Conservation (phyloP, 2,888 invertebrate species). For the Lycia hirtaria region DNA sequence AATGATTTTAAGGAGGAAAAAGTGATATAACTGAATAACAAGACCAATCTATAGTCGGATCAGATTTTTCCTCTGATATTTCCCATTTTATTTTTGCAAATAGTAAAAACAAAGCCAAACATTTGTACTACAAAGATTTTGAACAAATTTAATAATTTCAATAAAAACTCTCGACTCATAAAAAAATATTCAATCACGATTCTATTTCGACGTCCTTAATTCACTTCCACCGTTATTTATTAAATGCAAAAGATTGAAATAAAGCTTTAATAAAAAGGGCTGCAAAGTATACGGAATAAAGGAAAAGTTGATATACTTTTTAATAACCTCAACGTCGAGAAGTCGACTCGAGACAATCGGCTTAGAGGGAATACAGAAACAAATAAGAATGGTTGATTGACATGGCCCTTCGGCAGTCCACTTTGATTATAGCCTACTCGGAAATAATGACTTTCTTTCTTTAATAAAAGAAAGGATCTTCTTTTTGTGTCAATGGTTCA, state of each 20-base stretch:
- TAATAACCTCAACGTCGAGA: constrained; percentile 36
- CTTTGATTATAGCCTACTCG: constrained; percentile 37
- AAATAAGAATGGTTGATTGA: constrained; percentile 38
- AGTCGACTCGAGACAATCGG: constrained; percentile 34
- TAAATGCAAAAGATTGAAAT: constrained; percentile 21
- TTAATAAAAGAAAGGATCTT: constrained; percentile 36
- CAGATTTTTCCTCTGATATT: too few relatives aligned
- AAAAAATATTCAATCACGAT: neutral
- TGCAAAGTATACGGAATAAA: constrained; percentile 18
- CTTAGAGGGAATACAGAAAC: constrained; percentile 38
- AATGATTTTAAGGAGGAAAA: too few relatives aligned
- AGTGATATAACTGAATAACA: too few relatives aligned
- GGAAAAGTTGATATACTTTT: constrained; percentile 33
- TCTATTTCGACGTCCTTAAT: constrained; percentile 1
- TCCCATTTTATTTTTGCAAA: too few relatives aligned
- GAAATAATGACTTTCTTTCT: constrained; percentile 41
- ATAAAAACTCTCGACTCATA: neutral
- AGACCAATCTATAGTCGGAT: too few relatives aligned
- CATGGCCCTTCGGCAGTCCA: constrained; percentile 29
- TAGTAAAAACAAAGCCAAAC: too few relatives aligned
- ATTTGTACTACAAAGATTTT: neutral
- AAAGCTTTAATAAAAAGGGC: constrained; percentile 28
- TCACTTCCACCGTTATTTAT: constrained; percentile 16
- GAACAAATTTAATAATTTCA: neutral
- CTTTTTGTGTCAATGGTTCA: too few relatives aligned